Conservation (phyloP, 1,140 invertebrate species). For the Lutraria rhynchaena region DNA sequence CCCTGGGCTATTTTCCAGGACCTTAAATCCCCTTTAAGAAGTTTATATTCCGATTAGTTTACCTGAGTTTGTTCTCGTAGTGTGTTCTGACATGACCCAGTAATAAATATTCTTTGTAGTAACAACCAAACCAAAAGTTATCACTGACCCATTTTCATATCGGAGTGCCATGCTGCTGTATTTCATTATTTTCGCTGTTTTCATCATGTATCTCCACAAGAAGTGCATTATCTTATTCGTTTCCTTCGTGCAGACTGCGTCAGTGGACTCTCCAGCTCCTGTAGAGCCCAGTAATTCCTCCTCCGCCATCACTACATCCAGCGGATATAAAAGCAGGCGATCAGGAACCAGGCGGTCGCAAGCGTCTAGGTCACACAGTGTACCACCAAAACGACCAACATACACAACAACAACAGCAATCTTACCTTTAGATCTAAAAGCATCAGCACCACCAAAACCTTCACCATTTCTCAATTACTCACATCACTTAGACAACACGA, state of each 20-base stretch:
- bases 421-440: slow-evolving; percentile 26
- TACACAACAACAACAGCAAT: slow-evolving; percentile 20
- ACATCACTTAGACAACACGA: slow-evolving; percentile 30
- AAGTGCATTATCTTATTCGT: not conserved
- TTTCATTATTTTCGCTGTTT: no score
- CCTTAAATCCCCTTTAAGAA: not conserved
- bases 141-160: slow-evolving; percentile 27
- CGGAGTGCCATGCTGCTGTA: slow-evolving; percentile 18
- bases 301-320: not conserved
- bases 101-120: slow-evolving; percentile 30
- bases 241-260: slow-evolving; percentile 24
- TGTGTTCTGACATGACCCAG: slow-evolving; percentile 57
- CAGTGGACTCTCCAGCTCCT: not conserved
- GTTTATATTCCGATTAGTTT: not conserved
- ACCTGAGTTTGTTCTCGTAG: slow-evolving; percentile 46
- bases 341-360: slow-evolving; percentile 23
- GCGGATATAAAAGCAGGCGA: slow-evolving; percentile 16
- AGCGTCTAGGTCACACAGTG: slow-evolving; percentile 37
- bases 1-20: not conserved
- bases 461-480: slow-evolving; percentile 42
- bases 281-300: not conserved
- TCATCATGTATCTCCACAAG: no score
- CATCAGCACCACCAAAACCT: slow-evolving; percentile 33
- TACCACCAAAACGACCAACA: slow-evolving; percentile 45
- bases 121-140: slow-evolving; percentile 14